Percentiles rank a stretch among this genome's conserved stretches.
These are phyloP conservation scores for Synergus umbraculus DNA, from an alignment of 2,888 invertebrate species.

Conservation along the genomic window DNA sequence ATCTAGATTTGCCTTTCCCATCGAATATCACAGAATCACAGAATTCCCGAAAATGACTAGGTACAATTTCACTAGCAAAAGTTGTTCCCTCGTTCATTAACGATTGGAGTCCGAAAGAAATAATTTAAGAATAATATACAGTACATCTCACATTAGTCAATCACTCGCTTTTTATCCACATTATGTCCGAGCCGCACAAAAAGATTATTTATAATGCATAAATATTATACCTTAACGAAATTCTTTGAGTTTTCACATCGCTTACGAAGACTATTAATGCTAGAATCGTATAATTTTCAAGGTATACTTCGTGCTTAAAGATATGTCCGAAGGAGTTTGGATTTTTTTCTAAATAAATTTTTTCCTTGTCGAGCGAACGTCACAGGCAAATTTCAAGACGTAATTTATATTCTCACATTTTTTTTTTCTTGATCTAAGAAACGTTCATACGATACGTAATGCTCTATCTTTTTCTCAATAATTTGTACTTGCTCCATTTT, in stretches of 20 bases:
- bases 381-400: constrained; percentile 55
- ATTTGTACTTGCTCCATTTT: constrained; percentile 76
- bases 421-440: constrained; percentile 63
- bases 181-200: constrained; percentile 60
- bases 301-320: constrained; percentile 75
- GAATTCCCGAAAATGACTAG: constrained; percentile 76
- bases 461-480: constrained; percentile 64
- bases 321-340: constrained; percentile 69
- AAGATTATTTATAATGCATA: constrained; percentile 45
- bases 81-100: constrained; percentile 40
- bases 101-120: constrained; percentile 41
- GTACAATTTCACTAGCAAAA: constrained; percentile 71
- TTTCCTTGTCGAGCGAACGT: constrained; percentile 53
- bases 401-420: constrained; percentile 42
- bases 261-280: constrained; percentile 62
- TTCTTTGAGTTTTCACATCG: constrained; percentile 35
- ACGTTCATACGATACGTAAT: constrained; percentile 65
- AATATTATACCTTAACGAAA: constrained; percentile 44
- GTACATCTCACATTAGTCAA: constrained; percentile 42
- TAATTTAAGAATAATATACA: constrained; percentile 38
- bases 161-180: constrained; percentile 57
- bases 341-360: constrained; percentile 46
- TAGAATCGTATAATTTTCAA: constrained; percentile 75
- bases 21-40: constrained; percentile 75
- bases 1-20: constrained; percentile 48